Conservation (phyloP, 2,113 vertebrate genomes). For the Sorex fumeus region DNA sequence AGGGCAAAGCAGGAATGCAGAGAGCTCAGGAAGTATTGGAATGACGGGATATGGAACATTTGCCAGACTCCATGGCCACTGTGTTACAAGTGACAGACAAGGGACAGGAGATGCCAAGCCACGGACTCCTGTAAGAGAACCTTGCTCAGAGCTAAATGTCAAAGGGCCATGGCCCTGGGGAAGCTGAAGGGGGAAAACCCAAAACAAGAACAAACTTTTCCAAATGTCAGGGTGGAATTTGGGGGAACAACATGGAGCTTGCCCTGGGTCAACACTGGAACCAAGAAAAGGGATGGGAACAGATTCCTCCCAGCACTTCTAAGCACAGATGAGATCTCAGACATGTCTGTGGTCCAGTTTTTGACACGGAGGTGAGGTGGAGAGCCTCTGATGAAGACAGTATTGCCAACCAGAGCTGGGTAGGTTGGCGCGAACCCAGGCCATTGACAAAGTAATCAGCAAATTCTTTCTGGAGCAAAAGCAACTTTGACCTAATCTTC, state of each 20-base stretch:
- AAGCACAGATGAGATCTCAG: conserved; percentile 37
- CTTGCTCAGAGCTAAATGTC: neutral
- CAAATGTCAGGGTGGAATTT: no score
- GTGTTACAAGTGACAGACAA: neutral
- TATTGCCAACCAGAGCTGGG: neutral
- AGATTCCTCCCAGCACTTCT: neutral
- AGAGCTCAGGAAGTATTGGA: neutral
- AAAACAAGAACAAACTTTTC: neutral
- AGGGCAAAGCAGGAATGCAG: neutral
- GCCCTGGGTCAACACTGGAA: neutral
- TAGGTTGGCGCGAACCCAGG: neutral
- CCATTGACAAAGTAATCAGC: neutral
- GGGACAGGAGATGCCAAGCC: neutral
- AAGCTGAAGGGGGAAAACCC: neutral
- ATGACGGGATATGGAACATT: neutral
- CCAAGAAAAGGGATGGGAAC: neutral
- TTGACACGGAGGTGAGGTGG: neutral
- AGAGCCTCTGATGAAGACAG: conserved; percentile 59
- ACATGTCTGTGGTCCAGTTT: neutral
- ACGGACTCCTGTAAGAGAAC: neutral
- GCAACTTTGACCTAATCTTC: neutral
- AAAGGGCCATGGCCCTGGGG: neutral
- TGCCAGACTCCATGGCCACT: no score
- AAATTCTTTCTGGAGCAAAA: neutral
- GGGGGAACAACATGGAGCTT: neutral